Conservation (phyloP, 2,113 vertebrate genomes). For the Theristicus caerulescens region DNA sequence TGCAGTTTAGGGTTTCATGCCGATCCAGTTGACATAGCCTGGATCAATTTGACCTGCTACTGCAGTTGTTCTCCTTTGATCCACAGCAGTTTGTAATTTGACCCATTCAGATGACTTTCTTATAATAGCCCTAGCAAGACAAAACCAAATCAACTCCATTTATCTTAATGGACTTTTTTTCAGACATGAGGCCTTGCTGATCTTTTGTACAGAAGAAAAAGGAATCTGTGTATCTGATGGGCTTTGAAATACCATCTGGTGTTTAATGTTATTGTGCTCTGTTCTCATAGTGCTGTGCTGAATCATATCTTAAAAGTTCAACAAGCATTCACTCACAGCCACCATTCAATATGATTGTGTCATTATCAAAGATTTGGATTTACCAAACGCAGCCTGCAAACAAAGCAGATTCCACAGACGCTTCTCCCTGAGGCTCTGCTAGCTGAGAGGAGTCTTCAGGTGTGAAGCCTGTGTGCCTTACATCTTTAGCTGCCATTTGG, state of each 20-base stretch:
- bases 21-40: constrained; percentile 71
- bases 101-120: constrained; percentile 72
- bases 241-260: constrained; percentile 79
- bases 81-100: constrained; percentile 68
- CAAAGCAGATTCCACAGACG: constrained; percentile 59
- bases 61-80: constrained; percentile 72
- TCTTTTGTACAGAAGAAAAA: constrained; percentile 74
- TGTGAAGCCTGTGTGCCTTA: constrained; percentile 33
- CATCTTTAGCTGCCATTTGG: constrained; percentile 4
- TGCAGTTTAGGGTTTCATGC: constrained; percentile 69
- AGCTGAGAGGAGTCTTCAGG: not conserved
- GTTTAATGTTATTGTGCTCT: constrained; percentile 74
- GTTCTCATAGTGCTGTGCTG: constrained; percentile 57
- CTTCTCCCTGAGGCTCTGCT: not conserved
- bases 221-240: constrained; percentile 74
- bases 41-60: constrained; percentile 66
- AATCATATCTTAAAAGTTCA: constrained; percentile 78
- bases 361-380: constrained; percentile 73
- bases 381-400: constrained; percentile 64
- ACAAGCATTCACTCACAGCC: constrained; percentile 68
- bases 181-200: constrained; percentile 54
- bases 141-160: constrained; percentile 77
- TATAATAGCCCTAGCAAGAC: constrained; percentile 71
- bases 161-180: constrained; percentile 74
- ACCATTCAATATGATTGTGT: constrained; percentile 59